phyloP scores from a whole-genome alignment of 2,797 vertebrate species.

The Rhinoraja longicauda region DNA sequence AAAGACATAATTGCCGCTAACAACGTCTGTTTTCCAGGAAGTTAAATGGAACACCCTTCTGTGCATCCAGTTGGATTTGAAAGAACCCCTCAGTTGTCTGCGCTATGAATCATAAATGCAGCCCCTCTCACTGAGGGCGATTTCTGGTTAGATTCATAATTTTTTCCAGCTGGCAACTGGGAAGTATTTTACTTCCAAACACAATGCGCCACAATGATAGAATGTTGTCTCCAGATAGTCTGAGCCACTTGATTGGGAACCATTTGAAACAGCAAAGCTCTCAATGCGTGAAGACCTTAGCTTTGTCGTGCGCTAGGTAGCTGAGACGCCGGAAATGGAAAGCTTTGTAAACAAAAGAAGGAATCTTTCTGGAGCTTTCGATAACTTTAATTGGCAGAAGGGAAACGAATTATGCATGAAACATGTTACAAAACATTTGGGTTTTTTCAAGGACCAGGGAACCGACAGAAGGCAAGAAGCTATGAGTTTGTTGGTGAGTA shows the following conservation, averaged over 20 bases:
- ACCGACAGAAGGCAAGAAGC: neutral
- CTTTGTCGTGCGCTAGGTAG: neutral
- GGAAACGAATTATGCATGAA: neutral
- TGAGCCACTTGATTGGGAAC: constrained; percentile 25
- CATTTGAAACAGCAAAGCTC: neutral
- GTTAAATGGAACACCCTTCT: constrained; percentile 16
- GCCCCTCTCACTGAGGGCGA: constrained; percentile 18
- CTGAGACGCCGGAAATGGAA: neutral
- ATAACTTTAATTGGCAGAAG: neutral
- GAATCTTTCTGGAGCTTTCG: neutral
- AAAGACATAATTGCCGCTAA: neutral
- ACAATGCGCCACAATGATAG: constrained; percentile 10
- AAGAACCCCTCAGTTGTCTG: neutral
- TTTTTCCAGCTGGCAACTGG: constrained; percentile 22
- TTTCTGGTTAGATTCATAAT: constrained; percentile 19
- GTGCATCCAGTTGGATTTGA: neutral
- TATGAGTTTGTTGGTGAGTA: neutral
- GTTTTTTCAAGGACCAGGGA: neutral
- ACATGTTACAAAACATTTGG: neutral
- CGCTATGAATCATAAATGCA: constrained; percentile 19
- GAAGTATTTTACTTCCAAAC: constrained; percentile 20
- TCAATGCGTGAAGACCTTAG: neutral
- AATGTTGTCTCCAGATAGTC: constrained; percentile 24
- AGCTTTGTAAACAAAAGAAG: neutral
- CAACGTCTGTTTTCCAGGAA: neutral